Percentiles rank a stretch among this genome's conserved stretches.
Evolutionary conservation across 2,888 invertebrate genomes (phyloP).

Genomic region (Aromia moschata): DNA sequence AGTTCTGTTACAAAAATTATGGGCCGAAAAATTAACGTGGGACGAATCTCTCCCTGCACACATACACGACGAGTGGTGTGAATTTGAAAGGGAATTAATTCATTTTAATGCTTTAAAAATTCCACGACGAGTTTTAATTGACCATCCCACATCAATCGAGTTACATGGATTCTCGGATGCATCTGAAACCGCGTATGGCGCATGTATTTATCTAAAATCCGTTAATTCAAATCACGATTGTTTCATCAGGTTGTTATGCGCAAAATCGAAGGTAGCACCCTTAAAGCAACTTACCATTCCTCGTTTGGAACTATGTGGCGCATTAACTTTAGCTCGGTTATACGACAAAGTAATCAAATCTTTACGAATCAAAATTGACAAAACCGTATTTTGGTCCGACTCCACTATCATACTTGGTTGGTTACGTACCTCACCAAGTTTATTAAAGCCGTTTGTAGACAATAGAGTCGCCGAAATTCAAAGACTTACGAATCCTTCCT

Average conservation of each 20-base stretch:
- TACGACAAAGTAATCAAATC: constrained; percentile 12
- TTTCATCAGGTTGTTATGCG: not conserved
- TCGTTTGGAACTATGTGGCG: constrained; percentile 4
- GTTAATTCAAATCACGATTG: not conserved
- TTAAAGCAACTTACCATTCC: constrained; percentile 15
- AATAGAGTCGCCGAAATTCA: not conserved
- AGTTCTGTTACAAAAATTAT: not conserved
- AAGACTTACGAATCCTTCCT: not conserved
- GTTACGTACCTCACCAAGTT: not conserved
- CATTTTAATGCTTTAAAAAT: not conserved
- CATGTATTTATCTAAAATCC: not conserved
- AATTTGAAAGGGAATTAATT: not conserved
- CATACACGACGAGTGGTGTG: not conserved
- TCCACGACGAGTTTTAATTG: not conserved
- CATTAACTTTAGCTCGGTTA: constrained; percentile 8
- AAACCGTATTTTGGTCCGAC: constrained; percentile 4
- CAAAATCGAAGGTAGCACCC: constrained; percentile 16
- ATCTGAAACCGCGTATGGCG: not conserved
- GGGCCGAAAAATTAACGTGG: constrained; percentile 4
- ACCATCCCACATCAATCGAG: not conserved
- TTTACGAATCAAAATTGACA: not conserved
- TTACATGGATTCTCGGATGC: not conserved
- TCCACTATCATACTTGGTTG: not conserved
- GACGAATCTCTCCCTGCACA: not conserved
- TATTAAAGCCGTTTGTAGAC: not conserved